Percentiles rank a stretch among this genome's conserved stretches.
Evolutionary conservation across 1,140 invertebrate species (phyloP).

Genomic region (Danaus plexippus): DNA sequence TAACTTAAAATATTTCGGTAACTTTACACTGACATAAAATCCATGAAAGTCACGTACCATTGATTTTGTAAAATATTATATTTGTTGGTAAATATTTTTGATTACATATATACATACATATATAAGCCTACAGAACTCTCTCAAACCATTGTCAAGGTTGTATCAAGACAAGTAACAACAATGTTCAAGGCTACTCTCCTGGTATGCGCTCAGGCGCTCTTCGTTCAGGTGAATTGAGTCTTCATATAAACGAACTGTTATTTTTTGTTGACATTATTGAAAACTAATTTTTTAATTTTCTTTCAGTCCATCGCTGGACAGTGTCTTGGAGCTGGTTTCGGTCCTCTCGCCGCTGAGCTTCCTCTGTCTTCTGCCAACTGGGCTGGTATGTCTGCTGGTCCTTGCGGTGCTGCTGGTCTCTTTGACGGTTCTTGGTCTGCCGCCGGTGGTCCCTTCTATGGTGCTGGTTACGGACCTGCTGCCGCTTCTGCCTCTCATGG

Average conservation of each 20-base stretch:
- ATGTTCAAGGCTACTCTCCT: constrained; percentile 31
- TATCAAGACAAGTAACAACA: constrained; percentile 2
- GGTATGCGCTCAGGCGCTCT: constrained; percentile 28
- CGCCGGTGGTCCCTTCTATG: constrained; percentile 2
- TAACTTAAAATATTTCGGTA: too few relatives aligned
- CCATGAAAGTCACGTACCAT: not conserved
- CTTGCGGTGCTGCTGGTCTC: constrained; percentile 1
- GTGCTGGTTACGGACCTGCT: not conserved
- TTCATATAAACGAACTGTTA: too few relatives aligned
- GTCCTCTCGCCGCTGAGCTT: too few relatives aligned
- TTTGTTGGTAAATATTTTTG: too few relatives aligned
- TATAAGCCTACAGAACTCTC: not conserved
- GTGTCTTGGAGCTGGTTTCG: too few relatives aligned
- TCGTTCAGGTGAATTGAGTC: constrained; percentile 28
- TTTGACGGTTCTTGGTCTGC: not conserved
- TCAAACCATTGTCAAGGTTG: not conserved
- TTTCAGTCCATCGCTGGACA: too few relatives aligned
- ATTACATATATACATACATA: too few relatives aligned
- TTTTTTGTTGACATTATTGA: too few relatives aligned
- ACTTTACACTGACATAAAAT: not conserved
- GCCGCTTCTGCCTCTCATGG: constrained; percentile 22
- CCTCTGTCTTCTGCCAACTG: too few relatives aligned
- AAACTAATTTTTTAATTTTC: too few relatives aligned
- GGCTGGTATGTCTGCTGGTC: too few relatives aligned
- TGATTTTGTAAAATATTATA: too few relatives aligned